Conservation (phyloP, 2,113 vertebrate species). For the Hypomesus transpacificus region DNA sequence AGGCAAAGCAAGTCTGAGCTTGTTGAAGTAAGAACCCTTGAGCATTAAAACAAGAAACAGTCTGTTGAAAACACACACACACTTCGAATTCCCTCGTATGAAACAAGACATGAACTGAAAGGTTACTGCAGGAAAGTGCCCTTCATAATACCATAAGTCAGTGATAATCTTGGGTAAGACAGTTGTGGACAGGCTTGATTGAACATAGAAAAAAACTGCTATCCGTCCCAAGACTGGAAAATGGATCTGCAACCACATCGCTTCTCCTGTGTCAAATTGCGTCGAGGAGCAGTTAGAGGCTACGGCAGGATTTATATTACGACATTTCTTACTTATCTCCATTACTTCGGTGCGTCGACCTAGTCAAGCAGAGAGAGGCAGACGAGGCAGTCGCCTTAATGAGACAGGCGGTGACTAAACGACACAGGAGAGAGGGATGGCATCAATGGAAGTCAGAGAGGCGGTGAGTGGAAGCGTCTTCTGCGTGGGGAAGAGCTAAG, state of each 20-base stretch:
- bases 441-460: too few species aligned
- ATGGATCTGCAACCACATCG: slow-evolving; percentile 58
- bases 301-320: neutral
- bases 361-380: slow-evolving; percentile 43
- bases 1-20: slow-evolving; percentile 24
- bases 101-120: too few species aligned
- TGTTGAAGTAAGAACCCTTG: slow-evolving; percentile 45
- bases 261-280: slow-evolving; percentile 32
- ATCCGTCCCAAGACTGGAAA: slow-evolving; percentile 36
- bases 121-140: too few species aligned
- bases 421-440: slow-evolving; percentile 18
- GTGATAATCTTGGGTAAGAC: too few species aligned
- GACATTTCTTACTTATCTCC: slow-evolving; percentile 40
- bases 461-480: neutral
- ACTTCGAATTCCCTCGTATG: too few species aligned
- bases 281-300: slow-evolving; percentile 12
- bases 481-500: slow-evolving; percentile 24
- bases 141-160: too few species aligned
- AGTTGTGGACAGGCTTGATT: too few species aligned
- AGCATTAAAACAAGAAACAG: slow-evolving; percentile 5
- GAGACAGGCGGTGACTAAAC: slow-evolving; percentile 42
- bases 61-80: too few species aligned
- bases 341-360: slow-evolving; percentile 52
- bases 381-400: slow-evolving; percentile 47
- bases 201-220: slow-evolving; percentile 25